Evolutionary conservation across 2,113 vertebrate genomes (phyloP).

Genomic region (Engystomops pustulosus): DNA sequence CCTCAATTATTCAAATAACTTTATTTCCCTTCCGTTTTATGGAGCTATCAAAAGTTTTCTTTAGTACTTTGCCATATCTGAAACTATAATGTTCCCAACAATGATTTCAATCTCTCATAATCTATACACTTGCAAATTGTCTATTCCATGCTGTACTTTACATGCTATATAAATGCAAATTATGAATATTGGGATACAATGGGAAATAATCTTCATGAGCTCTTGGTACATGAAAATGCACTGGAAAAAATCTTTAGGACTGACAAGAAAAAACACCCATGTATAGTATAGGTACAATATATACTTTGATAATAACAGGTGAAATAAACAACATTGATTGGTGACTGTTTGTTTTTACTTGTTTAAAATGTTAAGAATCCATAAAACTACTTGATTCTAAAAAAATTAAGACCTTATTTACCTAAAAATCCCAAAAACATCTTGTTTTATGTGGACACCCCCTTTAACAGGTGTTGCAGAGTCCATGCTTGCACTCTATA

Average conservation of each 20-base stretch:
- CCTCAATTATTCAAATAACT: conserved; percentile 55
- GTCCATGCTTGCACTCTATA: too few relatives aligned
- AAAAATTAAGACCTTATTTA: too few relatives aligned
- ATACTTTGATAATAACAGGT: too few relatives aligned
- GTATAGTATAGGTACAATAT: too few relatives aligned
- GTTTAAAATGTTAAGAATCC: too few relatives aligned
- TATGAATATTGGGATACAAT: conserved; percentile 36
- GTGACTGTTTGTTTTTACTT: too few relatives aligned
- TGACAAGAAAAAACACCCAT: not conserved
- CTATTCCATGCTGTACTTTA: conserved; percentile 31
- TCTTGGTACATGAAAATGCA: not conserved
- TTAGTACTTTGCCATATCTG: conserved; percentile 38
- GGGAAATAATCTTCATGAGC: conserved; percentile 25
- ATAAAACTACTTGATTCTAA: too few relatives aligned
- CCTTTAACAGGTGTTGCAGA: too few relatives aligned
- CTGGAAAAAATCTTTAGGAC: not conserved
- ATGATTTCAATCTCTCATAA: conserved; percentile 51
- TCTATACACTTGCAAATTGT: conserved; percentile 49
- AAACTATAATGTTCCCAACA: conserved; percentile 47
- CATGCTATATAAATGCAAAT: conserved; percentile 58
- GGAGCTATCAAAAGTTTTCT: conserved; percentile 45
- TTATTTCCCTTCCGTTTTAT: conserved; percentile 42
- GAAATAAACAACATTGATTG: too few relatives aligned
- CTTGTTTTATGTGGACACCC: too few relatives aligned
- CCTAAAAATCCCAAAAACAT: too few relatives aligned